Conservation (phyloP, 2,888 invertebrate genomes). For the Cantharis flavilabris region DNA sequence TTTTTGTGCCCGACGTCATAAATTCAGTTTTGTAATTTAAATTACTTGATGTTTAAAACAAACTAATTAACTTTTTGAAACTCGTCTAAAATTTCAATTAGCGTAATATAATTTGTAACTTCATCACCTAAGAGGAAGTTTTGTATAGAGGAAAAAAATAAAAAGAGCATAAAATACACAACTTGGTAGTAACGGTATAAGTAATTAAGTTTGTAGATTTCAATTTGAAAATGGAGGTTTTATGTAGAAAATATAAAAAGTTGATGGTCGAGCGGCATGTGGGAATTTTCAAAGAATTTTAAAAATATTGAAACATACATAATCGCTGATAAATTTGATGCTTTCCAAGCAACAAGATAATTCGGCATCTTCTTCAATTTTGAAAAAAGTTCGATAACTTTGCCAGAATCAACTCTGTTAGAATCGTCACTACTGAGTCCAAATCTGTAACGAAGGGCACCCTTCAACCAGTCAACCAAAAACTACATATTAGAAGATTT, state of each 20-base stretch:
- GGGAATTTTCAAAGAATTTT: neutral
- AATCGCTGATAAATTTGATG: neutral
- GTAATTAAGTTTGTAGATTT: neutral
- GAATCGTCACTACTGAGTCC: no score
- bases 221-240: neutral
- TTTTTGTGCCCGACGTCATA: neutral
- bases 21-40: neutral
- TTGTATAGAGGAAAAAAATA: neutral
- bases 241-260: neutral
- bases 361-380: no score
- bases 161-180: neutral
- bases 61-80: neutral
- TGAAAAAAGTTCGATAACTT: no score
- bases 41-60: neutral
- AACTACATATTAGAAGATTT: no score
- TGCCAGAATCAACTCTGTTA: no score
- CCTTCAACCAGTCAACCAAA: no score
- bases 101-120: neutral
- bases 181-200: neutral
- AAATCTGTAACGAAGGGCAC: no score
- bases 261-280: neutral
- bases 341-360: neutral
- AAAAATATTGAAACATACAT: neutral
- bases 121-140: neutral
- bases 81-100: neutral